These are phyloP conservation scores for Achlya flavicornis DNA, from an alignment of 2,888 invertebrate genomes.

Conservation along the genomic window DNA sequence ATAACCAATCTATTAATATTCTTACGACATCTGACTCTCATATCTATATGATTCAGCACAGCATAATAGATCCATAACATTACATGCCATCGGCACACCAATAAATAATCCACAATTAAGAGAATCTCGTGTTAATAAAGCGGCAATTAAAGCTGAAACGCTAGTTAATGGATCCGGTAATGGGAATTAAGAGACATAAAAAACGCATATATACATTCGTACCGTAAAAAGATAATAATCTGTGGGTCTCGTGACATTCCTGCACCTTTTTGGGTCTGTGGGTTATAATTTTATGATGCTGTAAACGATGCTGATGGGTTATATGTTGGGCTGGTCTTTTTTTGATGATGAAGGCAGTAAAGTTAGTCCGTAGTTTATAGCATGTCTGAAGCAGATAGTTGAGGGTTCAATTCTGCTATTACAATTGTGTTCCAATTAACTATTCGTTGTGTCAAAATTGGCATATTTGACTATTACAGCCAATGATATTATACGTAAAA, in stretches of 20 bases:
- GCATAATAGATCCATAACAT: background rate
- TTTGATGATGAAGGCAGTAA: too few species aligned
- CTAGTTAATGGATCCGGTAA: background rate
- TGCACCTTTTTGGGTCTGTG: background rate
- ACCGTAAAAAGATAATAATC: slow-evolving; percentile 3
- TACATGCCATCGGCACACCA: background rate
- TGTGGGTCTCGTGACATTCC: background rate
- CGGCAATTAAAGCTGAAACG: slow-evolving; percentile 14
- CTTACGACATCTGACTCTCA: background rate
- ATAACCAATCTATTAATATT: background rate
- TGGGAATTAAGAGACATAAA: background rate
- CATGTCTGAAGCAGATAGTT: too few species aligned
- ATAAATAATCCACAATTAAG: slow-evolving; percentile 25
- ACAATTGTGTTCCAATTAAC: too few species aligned
- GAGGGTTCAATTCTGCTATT: too few species aligned
- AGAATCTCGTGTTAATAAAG: slow-evolving; percentile 20
- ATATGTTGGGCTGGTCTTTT: background rate
- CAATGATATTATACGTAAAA: too few species aligned
- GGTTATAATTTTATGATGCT: background rate
- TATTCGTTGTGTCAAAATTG: too few species aligned
- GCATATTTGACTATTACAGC: too few species aligned
- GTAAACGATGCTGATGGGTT: background rate
- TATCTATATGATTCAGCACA: background rate
- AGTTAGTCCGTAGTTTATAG: too few species aligned
- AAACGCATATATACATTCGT: background rate